Evolutionary conservation across 1,140 invertebrate species (phyloP), one percentile per base, ranked within the genome.

Genomic region (Mizuhopecten yessoensis): DNA sequence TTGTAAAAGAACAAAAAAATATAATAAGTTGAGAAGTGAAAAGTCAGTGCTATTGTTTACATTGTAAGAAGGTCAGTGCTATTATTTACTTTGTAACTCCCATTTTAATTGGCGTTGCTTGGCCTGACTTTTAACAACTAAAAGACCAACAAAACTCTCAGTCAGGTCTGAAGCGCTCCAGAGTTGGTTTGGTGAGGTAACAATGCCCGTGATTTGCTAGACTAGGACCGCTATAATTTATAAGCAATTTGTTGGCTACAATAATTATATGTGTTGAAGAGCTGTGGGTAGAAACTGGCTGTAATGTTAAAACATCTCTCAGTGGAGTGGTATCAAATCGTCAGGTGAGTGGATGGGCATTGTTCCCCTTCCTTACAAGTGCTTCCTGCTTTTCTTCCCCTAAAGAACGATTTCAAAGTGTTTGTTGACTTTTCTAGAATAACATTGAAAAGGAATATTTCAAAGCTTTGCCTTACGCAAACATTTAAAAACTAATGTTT

Each of bases 371-470:
- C 9, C 29, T 0, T 75, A 29, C 57, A 75, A 75, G 57, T 75
- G 57, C 29, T 75, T 75, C 57, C 57, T 75, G 57, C 20, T 11
- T 20, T 57, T 20, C 45, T 20, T 23, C 23, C 3, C 2, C 17
- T 1, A n/a, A 75, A 29, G 57, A 75, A 29, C 15, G n/a, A 29
- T 75, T 75, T 75, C 9, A 75, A 75, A 75, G 57, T 75, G n/a
- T n/a, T 23, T 75, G 57, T 75, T 75, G n/a, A 75, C 57, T 75
- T 75, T 29, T 75, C 57, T 75, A 75, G 23, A 75, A 75, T 29
- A 75, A 75, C n/a, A 75, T 75, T 75, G 57, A 75, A 75, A 75
- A 75, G 57, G 57, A 75, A 29, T 75, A 75, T 75, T 75, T 29
- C 2, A 75, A 29, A 75, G 57, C 23, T 75, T 45, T 75, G n/a